phyloP scores from a whole-genome alignment of 1,140 invertebrate species.

The Belonocnema kinseyi region DNA sequence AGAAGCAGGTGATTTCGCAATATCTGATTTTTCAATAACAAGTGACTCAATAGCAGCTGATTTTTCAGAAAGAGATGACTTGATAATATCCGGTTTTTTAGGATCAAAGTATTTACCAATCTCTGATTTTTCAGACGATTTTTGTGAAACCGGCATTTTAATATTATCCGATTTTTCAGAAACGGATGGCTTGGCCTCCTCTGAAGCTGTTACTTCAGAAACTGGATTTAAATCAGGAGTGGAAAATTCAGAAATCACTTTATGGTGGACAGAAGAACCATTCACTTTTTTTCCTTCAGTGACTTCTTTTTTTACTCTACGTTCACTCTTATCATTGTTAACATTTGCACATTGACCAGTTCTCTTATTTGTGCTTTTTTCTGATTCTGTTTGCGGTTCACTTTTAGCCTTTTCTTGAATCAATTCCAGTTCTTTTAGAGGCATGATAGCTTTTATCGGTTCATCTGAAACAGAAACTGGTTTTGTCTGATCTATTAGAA shows the following conservation, averaged over 20 bases:
- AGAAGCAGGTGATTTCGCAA: slow-evolving; percentile 37
- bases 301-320: too few species aligned
- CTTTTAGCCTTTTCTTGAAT: slow-evolving; percentile 23
- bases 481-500: slow-evolving; percentile 34
- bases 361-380: too few species aligned
- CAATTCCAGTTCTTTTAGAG: slow-evolving; percentile 27
- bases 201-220: background rate
- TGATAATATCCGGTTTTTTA: background rate
- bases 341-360: too few species aligned
- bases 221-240: too few species aligned
- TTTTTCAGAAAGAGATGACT: slow-evolving; percentile 33
- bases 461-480: slow-evolving; percentile 37
- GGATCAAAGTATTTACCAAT: background rate
- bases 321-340: too few species aligned
- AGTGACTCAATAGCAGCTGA: slow-evolving; percentile 4
- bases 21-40: slow-evolving; percentile 8
- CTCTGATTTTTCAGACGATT: background rate
- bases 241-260: too few species aligned
- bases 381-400: background rate
- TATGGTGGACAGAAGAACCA: too few species aligned
- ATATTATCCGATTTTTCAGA: background rate
- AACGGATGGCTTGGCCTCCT: slow-evolving; percentile 39
- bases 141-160: background rate
- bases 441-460: background rate
- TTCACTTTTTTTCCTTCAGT: too few species aligned